Conservation (phyloP, 2,113 vertebrate species). For the Emydocephalus ijimae region DNA sequence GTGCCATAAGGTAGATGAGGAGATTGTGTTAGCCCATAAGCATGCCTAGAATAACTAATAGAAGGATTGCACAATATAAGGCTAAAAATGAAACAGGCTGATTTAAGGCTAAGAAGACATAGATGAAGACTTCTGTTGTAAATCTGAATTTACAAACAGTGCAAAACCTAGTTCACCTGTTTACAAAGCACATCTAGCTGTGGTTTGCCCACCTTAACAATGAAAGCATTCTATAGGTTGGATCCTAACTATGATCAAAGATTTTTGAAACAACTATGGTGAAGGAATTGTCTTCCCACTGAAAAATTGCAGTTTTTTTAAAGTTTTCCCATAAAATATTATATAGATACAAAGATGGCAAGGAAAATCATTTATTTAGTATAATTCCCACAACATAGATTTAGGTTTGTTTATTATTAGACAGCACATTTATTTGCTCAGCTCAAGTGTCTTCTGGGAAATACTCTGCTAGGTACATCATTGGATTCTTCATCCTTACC, state of each 20-base stretch:
- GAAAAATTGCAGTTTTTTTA: neutral
- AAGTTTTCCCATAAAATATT: neutral
- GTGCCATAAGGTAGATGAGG: slow-evolving; percentile 63
- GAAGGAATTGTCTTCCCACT: neutral
- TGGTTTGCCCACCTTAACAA: slow-evolving; percentile 8
- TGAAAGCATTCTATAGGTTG: neutral
- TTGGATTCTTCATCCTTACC: neutral
- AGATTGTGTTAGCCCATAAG: slow-evolving; percentile 61
- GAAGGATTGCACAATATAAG: slow-evolving; percentile 58
- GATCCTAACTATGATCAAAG: neutral
- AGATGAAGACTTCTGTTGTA: slow-evolving; percentile 64
- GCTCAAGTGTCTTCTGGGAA: neutral
- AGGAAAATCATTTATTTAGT: neutral
- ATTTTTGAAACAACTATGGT: neutral
- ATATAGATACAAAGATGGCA: neutral
- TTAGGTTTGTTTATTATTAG: neutral
- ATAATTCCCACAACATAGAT: neutral
- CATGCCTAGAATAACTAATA: slow-evolving; percentile 65
- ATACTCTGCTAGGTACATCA: neutral
- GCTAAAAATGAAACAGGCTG: slow-evolving; percentile 67
- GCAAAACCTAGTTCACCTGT: slow-evolving; percentile 57
- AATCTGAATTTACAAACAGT: slow-evolving; percentile 69
- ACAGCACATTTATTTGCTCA: neutral
- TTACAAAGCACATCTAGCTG: slow-evolving; percentile 60
- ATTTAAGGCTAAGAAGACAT: slow-evolving; percentile 68